A percentile compares a stretch with the other conserved stretches of the same genome.
These are phyloP conservation scores for Bombus confusus DNA, from an alignment of 1,140 invertebrate genomes.

Conservation along the genomic window DNA sequence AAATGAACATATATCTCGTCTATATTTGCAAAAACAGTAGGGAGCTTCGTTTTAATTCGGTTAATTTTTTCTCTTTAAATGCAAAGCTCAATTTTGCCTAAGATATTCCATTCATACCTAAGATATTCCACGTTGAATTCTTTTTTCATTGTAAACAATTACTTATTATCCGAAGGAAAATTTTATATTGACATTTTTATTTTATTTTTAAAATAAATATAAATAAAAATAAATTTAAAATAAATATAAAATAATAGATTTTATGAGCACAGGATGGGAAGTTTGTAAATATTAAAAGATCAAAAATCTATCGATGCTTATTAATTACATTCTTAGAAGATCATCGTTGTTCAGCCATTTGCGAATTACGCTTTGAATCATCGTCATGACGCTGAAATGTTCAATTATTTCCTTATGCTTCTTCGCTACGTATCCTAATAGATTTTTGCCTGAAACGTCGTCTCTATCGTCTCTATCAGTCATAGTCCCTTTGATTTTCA, in stretches of 20 bases:
- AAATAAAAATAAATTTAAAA: too few relatives aligned
- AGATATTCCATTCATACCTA: background rate
- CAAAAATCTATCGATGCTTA: background rate
- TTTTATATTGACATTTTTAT: too few relatives aligned
- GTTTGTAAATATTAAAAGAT: background rate
- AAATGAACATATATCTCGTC: background rate
- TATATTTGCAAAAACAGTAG: too few relatives aligned
- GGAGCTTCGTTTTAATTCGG: too few relatives aligned
- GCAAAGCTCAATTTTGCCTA: background rate
- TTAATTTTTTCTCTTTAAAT: background rate
- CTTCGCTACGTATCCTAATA: background rate
- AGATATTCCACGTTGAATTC: background rate
- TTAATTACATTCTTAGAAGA: background rate
- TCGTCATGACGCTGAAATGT: background rate
- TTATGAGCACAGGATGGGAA: background rate
- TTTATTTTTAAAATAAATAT: too few relatives aligned
- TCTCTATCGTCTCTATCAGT: background rate
- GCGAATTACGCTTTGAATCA: background rate
- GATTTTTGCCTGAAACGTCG: background rate
- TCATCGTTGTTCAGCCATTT: background rate
- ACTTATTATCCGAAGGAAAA: background rate
- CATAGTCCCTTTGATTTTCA: background rate
- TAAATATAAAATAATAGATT: too few relatives aligned
- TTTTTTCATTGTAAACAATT: background rate
- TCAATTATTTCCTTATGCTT: background rate